phyloP scores from a whole-genome alignment of 2,113 vertebrate genomes.

The Strix aluco region DNA sequence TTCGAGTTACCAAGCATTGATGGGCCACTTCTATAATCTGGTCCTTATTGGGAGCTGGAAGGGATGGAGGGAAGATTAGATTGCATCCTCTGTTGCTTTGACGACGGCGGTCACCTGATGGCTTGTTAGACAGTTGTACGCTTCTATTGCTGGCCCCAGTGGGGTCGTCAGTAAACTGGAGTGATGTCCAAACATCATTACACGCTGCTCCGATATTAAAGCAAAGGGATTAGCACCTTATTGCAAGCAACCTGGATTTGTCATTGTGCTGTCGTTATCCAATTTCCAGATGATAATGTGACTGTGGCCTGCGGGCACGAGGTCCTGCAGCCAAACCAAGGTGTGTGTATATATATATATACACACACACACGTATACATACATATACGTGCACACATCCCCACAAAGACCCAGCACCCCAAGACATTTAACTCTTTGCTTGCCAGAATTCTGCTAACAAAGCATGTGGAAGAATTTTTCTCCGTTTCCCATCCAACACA shows the following conservation, averaged over 20 bases:
- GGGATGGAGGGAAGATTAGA: constrained; percentile 92
- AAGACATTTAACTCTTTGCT: constrained; percentile 58
- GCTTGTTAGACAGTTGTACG: constrained; percentile 85
- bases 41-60: constrained; percentile 92
- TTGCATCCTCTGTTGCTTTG: constrained; percentile 86
- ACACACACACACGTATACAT: not conserved
- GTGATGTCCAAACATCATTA: constrained; percentile 95
- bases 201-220: constrained; percentile 96
- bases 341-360: not conserved
- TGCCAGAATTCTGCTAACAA: not conserved
- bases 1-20: constrained; percentile 87
- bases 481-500: accelerated
- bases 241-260: constrained; percentile 99
- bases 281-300: constrained; percentile 93
- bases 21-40: constrained; percentile 83
- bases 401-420: constrained; percentile 5
- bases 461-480: constrained; percentile 56
- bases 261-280: constrained; percentile 99
- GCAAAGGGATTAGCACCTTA: constrained; percentile 98
- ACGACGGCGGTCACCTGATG: constrained; percentile 85
- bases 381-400: not conserved
- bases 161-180: constrained; percentile 91
- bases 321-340: constrained; percentile 79
- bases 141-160: constrained; percentile 87
- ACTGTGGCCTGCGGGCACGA: constrained; percentile 83